Evolutionary conservation across 2,797 vertebrate species (phyloP), one percentile per base, ranked within the genome.

Genomic region (Anguilla obscura): DNA sequence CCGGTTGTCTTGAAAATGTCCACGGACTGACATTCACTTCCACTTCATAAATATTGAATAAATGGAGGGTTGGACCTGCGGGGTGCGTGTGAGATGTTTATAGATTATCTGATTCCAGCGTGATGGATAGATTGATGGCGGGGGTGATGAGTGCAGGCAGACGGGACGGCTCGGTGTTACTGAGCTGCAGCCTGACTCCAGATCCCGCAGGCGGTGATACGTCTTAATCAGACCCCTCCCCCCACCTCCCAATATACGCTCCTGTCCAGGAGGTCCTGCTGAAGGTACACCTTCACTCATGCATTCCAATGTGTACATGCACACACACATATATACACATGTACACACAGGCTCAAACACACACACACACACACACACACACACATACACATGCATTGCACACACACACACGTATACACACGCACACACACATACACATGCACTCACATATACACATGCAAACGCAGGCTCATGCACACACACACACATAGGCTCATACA

Each of bases 161-260:
- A 89, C 48, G 58, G 90, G 79, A 84, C 89, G 87, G 89, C 84
- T 89, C 86, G 69, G 76, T 89, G 90, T n/a, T 91, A 85, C 90
- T 93, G 93, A 92, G 92, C 90, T 93, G 93, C 93, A 93, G 93
- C 58, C 33, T 63, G 60, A 85, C 66, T 33, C 27, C 30, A 74
- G 58, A 71, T 50, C 54, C 52, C 87, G 86, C 60, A 90, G 84
- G 88, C 86, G 86, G 89, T 89, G 85, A 89, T 91, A 89, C 85
- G 89, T 89, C 91, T 90, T 93, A 90, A 93, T 91, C 86, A 90
- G 86, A 45, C 63, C 86, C 85, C 24, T 85, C 85, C 85, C 76
- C 90, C 89, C 85, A 50, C 86, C 40, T 89, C 69, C 87, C 85
- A 90, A 90, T 88, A 52, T 63, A 82, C 60, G 45, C 6, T 12